phyloP scores from a whole-genome alignment of 2,888 invertebrate species.

The Dasysyrphus tricinctus region DNA sequence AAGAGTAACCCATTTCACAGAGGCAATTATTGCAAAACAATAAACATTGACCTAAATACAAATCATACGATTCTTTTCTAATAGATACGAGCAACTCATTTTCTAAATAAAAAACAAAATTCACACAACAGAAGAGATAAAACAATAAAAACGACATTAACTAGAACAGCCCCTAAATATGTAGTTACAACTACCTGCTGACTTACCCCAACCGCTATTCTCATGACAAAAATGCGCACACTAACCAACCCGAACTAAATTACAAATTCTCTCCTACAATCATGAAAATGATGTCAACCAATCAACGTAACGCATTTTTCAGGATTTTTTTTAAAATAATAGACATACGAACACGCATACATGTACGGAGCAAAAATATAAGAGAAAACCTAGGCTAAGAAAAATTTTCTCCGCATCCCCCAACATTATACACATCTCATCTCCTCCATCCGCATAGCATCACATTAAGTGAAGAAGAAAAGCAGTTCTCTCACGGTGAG shows the following conservation, averaged over 20 bases:
- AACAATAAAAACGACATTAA: slow-evolving; percentile 19
- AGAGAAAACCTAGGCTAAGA: slow-evolving; percentile 69
- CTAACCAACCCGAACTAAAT: slow-evolving; percentile 75
- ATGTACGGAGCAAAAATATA: slow-evolving; percentile 62
- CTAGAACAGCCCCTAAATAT: slow-evolving; percentile 69
- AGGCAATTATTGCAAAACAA: slow-evolving; percentile 30
- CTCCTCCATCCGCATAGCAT: slow-evolving; percentile 60
- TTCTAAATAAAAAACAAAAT: slow-evolving; percentile 14
- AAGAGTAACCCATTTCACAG: not conserved
- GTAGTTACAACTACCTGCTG: slow-evolving; percentile 60
- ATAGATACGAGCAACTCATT: slow-evolving; percentile 48
- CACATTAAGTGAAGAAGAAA: slow-evolving; percentile 69
- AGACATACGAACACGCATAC: slow-evolving; percentile 59
- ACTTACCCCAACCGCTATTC: slow-evolving; percentile 43
- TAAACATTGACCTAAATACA: slow-evolving; percentile 69
- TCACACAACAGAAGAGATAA: slow-evolving; percentile 7
- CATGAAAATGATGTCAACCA: slow-evolving; percentile 69
- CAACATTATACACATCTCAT: slow-evolving; percentile 38
- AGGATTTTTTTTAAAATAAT: slow-evolving; percentile 52
- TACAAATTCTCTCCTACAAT: slow-evolving; percentile 67
- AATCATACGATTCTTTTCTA: slow-evolving; percentile 48
- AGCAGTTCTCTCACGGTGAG: slow-evolving; percentile 61
- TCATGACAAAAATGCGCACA: slow-evolving; percentile 69
- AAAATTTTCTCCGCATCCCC: slow-evolving; percentile 63
- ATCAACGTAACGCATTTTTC: slow-evolving; percentile 75